A percentile compares a stretch with the other conserved stretches of the same genome.
Conservation (phyloP, 2,888 invertebrate species). For the Plagiodera versicolora region DNA sequence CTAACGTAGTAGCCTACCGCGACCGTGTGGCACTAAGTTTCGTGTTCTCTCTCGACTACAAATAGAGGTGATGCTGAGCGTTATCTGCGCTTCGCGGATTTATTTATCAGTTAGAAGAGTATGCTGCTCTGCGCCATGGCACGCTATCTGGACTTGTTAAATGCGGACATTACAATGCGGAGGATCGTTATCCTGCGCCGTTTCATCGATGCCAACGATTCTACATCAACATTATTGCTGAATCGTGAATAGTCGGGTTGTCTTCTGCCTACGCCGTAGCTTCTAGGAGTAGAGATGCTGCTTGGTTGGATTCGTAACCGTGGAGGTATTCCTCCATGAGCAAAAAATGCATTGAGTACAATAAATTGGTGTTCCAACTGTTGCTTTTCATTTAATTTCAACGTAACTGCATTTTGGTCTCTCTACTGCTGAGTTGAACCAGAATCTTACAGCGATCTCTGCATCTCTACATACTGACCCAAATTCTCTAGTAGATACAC, state of each 20-base stretch:
- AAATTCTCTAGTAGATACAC: too few species aligned
- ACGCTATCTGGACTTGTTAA: constrained; percentile 53
- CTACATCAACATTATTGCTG: constrained; percentile 56
- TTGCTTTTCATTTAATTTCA: too few species aligned
- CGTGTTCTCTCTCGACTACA: constrained; percentile 41
- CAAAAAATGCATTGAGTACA: background rate
- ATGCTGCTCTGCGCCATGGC: constrained; percentile 39
- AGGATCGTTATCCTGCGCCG: constrained; percentile 55
- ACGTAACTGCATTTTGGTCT: too few species aligned
- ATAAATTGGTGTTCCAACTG: too few species aligned
- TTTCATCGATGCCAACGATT: constrained; percentile 54
- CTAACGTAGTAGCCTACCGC: constrained; percentile 35
- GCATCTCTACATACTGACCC: too few species aligned
- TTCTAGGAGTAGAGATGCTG: constrained; percentile 18
- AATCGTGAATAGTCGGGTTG: constrained; percentile 54
- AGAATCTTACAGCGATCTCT: too few species aligned
- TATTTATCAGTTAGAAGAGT: constrained; percentile 48
- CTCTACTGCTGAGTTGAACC: too few species aligned
- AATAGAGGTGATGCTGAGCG: constrained; percentile 49
- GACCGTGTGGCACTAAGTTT: constrained; percentile 28
- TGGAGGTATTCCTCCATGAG: too few species aligned
- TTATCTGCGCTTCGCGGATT: constrained; percentile 49
- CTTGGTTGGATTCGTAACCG: constrained; percentile 31
- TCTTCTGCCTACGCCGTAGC: constrained; percentile 47
- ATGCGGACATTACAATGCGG: constrained; percentile 55